Percentiles rank a stretch among this genome's conserved stretches.
phyloP scores from a whole-genome alignment of 1,140 invertebrate species.

The Bombus ignitus region DNA sequence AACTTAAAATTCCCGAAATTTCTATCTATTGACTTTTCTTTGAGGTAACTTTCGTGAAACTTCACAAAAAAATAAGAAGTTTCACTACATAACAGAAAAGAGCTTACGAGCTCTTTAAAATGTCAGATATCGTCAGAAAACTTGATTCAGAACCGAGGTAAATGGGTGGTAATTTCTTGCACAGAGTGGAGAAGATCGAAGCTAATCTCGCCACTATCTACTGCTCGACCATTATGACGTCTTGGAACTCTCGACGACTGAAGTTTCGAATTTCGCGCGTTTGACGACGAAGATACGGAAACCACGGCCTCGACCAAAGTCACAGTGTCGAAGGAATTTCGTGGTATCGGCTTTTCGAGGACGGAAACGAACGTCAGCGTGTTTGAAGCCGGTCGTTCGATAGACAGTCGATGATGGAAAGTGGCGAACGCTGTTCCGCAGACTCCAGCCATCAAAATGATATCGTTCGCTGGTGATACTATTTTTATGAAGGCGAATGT shows the following conservation, averaged over 20 bases:
- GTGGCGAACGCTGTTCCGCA: background rate
- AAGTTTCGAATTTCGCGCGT: constrained; percentile 25
- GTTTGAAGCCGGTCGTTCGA: background rate
- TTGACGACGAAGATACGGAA: background rate
- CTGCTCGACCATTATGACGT: background rate
- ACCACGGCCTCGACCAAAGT: background rate
- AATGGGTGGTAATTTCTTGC: background rate
- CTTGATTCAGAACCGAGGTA: background rate
- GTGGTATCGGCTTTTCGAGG: constrained; percentile 18
- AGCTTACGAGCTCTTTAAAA: no score
- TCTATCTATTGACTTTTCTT: background rate
- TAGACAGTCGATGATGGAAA: background rate
- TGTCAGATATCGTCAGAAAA: no score
- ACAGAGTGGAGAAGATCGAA: background rate
- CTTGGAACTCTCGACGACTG: background rate
- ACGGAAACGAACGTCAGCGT: constrained; percentile 21
- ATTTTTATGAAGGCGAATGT: background rate
- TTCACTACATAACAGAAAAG: background rate
- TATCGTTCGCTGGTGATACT: background rate
- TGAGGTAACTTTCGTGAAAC: background rate
- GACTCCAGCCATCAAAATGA: background rate
- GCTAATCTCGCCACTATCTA: background rate
- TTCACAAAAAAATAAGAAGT: background rate
- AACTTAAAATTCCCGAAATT: background rate
- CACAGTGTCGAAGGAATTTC: constrained; percentile 8